phyloP scores from a whole-genome alignment of 2,888 invertebrate species.

The Drosophila meridionalis region DNA sequence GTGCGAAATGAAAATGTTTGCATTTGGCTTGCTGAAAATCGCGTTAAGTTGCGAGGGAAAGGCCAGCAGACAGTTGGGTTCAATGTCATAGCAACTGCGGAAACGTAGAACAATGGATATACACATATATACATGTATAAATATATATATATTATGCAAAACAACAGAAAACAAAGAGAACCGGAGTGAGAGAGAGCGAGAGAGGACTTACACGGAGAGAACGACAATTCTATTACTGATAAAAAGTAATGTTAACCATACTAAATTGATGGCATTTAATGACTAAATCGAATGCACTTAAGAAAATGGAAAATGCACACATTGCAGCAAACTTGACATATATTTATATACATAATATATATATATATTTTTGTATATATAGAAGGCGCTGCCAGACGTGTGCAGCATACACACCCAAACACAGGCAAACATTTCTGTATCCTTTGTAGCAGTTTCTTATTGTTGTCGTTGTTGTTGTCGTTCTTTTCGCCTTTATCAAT shows the following conservation, averaged over 20 bases:
- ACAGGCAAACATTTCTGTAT: conserved; percentile 66
- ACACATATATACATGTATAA: conserved; percentile 16
- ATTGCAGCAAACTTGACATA: conserved; percentile 48
- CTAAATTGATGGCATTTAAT: conserved; percentile 37
- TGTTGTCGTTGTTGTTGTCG: conserved; percentile 13
- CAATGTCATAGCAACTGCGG: conserved; percentile 40
- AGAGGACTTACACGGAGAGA: conserved; percentile 1
- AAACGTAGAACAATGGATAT: conserved; percentile 40
- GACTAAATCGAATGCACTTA: conserved; percentile 29
- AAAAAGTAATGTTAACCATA: conserved; percentile 38
- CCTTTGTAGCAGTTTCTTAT: conserved; percentile 56
- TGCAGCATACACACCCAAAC: conserved; percentile 26
- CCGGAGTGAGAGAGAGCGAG: conserved; percentile 3
- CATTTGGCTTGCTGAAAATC: conserved; percentile 11
- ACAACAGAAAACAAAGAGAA: conserved; percentile 31
- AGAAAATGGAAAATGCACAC: conserved; percentile 19
- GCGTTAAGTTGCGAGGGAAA: conserved; percentile 18
- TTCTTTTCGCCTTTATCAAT: conserved; percentile 70
- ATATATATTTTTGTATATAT: neutral
- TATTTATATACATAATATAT: conserved; percentile 9
- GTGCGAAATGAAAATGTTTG: conserved; percentile 10
- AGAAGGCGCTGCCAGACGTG: conserved; percentile 4
- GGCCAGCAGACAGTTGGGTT: conserved; percentile 16
- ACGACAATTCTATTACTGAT: conserved; percentile 27
- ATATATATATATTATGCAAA: conserved; percentile 30